phyloP scores from a whole-genome alignment of 2,113 vertebrate genomes.

The Xyrauchen texanus region DNA sequence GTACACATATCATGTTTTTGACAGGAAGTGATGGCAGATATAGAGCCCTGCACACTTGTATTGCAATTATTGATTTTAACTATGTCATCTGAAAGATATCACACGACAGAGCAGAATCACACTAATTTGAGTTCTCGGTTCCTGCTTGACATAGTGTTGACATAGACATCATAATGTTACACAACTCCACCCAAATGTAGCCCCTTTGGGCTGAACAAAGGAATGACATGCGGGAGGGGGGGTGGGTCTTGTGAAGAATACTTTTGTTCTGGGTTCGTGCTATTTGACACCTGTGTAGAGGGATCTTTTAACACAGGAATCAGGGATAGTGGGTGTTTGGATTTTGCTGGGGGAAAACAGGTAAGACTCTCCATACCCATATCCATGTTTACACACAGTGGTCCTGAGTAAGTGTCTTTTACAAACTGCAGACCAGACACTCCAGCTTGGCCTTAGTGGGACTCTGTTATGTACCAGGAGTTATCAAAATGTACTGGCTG shows the following conservation, averaged over 20 bases:
- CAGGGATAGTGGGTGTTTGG: not conserved
- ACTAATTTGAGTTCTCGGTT: too few species aligned
- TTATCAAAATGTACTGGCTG: not conserved
- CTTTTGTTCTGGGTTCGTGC: not conserved
- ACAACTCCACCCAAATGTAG: too few species aligned
- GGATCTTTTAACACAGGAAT: constrained; percentile 7
- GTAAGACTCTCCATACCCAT: not conserved
- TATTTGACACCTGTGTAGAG: not conserved
- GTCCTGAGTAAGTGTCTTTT: not conserved
- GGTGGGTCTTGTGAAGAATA: not conserved
- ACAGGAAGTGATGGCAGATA: not conserved
- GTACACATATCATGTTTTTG: not conserved
- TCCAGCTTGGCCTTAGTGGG: too few species aligned
- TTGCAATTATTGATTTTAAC: not conserved
- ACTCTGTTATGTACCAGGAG: not conserved
- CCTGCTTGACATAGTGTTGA: too few species aligned
- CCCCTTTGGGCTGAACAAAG: too few species aligned
- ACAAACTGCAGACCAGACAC: not conserved
- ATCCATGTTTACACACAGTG: not conserved
- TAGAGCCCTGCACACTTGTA: not conserved
- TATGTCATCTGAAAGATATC: not conserved
- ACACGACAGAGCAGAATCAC: too few species aligned
- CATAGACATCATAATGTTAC: too few species aligned
- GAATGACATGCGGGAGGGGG: too few species aligned
- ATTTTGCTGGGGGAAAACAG: not conserved